Evolutionary conservation across 1,140 invertebrate genomes (phyloP), one percentile per base, ranked within the genome.

Genomic region (Drosophila subobscura): DNA sequence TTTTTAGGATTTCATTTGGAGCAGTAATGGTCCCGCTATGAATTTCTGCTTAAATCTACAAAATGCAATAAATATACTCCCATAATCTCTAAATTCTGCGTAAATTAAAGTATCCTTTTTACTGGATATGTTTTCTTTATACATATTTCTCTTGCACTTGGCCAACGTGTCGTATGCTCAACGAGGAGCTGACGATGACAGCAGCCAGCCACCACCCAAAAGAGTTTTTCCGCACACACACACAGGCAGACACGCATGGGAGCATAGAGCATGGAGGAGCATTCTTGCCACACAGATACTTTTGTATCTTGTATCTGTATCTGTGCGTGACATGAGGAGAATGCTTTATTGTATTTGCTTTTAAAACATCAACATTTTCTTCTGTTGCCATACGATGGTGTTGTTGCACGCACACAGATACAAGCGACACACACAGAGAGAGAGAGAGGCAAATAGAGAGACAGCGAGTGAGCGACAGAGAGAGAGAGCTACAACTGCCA

Each of bases 361-460:
- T 81, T 77, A 52, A 72, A 81, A 66, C 80, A 85, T 79, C 79
- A 84, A 84, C 72, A 85, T 79, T 83, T 81, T 53, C 74, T 77
- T 53, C 74, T 72, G 72, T 63, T 68, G 66, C 72, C 67, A 73
- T 60, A 72, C 70, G 66, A 70, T 59, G 60, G 44, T 58, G 41
- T 64, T 56, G 46, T 16, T 60, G 53, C 47, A 55, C 47, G 42
- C 45, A 65, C 76, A 54, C 52, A 79, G 37, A 72, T 51, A 65
- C 64, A 49, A 23, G 10, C 16, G 42, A 54, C 25, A 44, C 60
- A 60, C 52, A 49, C 33, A 25, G 12, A 45, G 20, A 47, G 29
- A 22, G 29, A 1, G 3, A 3, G 33, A 37, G 33, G n/a, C n/a
- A n/a, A n/a, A 20, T 20, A 22, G 29, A 1, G 3, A 3, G 33